Evolutionary conservation across 2,113 vertebrate species (phyloP), one percentile per base, ranked within the genome.

Genomic region (Callithrix jacchus): DNA sequence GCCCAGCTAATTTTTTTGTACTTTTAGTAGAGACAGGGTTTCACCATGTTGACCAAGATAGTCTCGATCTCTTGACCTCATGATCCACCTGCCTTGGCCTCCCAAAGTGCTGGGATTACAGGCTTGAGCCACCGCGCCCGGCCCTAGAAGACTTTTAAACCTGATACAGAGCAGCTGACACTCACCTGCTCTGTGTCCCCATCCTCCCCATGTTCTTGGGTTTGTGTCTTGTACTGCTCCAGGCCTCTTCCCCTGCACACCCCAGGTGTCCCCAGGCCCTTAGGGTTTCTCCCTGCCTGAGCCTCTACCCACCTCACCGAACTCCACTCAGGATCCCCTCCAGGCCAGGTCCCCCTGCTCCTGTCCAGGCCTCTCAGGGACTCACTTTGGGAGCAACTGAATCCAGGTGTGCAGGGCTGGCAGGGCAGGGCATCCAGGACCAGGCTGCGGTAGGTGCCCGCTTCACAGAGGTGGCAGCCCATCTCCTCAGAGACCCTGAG

Each of bases 331-430:
- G 9, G 21, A 23, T 23, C 42, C 35, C 27, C 52, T 11, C 0
- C 0, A 83, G 58, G 35, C 3, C 21, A 1, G 4, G 10, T 40
- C n/a, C 0, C 40, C 30, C 10, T 47, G 3, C 52, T 47, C 23
- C 27, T 5, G 30, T 40, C n/a, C 2, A n/a, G 35, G 30, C 11
- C 42, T 2, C 2, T 0, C 2, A 45, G 80, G 80, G 4, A 70
- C 20, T 97, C 94, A 99, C 99, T 99, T 97, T 90, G 96, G 0
- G 98, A 98, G 92, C 99, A 99, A 97, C 98, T 98, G 98, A 99
- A 99, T 94, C 99, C 99, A 8, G 99, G 84, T 0, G 99, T 99
- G 97, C 99, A 99, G 92, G 98, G 98, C 89, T 98, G 98, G 94
- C 99, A 99, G 66, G 98, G 91, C 0, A 93, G 97, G 2, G 95